Conservation (phyloP, 1,140 invertebrate genomes). For the Lycorma delicatula region DNA sequence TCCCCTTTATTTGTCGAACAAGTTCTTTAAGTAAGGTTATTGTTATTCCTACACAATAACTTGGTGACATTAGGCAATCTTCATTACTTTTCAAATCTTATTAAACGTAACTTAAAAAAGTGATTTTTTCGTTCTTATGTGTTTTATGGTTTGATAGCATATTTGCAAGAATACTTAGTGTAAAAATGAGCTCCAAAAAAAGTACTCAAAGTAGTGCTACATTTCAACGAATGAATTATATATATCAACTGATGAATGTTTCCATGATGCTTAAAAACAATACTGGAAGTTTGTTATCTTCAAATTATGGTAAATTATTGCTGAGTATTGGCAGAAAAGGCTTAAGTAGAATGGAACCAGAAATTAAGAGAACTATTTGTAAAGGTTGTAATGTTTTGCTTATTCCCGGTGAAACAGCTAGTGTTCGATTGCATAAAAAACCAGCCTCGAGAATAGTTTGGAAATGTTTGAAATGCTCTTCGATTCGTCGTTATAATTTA, state of each 20-base stretch:
- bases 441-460: conserved; percentile 20
- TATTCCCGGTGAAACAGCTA: conserved; percentile 26
- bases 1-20: too few species aligned
- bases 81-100: too few species aligned
- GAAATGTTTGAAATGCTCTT: conserved; percentile 22
- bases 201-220: conserved; percentile 19
- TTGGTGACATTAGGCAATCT: too few species aligned
- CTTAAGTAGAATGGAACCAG: conserved; percentile 19
- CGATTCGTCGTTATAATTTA: conserved; percentile 18
- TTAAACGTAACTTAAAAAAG: too few species aligned
- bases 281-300: conserved; percentile 9
- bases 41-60: too few species aligned
- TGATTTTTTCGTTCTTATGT: too few species aligned
- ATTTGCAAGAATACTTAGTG: background rate
- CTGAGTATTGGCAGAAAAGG: conserved; percentile 23
- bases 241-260: conserved; percentile 25
- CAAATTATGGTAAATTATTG: conserved; percentile 23
- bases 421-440: conserved; percentile 26
- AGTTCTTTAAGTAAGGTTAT: too few species aligned
- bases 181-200: conserved; percentile 19
- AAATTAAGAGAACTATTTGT: conserved; percentile 28
- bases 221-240: conserved; percentile 24
- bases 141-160: conserved; percentile 1
- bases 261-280: background rate
- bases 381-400: conserved; percentile 28